Conservation (phyloP, 1,140 invertebrate species). For the Pseudomyrmex cubaensis region DNA sequence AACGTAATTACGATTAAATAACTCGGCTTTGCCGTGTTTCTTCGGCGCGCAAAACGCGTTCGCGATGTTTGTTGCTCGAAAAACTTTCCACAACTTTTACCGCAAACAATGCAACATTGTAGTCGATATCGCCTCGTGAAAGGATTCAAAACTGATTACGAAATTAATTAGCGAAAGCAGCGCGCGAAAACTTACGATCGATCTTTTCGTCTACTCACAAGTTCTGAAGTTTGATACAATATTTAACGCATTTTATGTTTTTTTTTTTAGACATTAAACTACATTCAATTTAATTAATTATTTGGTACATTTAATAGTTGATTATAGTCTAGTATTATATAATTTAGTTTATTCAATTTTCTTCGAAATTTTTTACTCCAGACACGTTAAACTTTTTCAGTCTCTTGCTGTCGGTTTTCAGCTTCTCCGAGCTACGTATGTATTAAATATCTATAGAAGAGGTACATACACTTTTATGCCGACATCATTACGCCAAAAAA, state of each 20-base stretch:
- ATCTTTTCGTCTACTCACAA: too few species aligned
- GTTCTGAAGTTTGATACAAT: too few species aligned
- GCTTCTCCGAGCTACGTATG: neutral
- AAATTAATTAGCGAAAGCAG: neutral
- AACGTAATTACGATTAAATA: constrained; percentile 43
- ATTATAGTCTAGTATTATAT: too few species aligned
- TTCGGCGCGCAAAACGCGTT: neutral
- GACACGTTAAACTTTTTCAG: neutral
- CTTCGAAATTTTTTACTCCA: neutral
- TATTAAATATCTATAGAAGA: neutral
- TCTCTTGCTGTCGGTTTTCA: neutral
- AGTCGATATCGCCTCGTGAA: neutral
- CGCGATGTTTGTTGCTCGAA: too few species aligned
- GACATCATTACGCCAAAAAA: constrained; percentile 55
- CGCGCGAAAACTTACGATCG: too few species aligned
- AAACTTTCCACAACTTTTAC: neutral
- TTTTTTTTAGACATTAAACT: too few species aligned
- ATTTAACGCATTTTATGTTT: too few species aligned
- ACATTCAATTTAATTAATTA: too few species aligned
- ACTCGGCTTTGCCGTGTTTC: neutral
- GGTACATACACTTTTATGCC: neutral
- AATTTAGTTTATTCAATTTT: neutral
- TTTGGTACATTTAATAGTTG: too few species aligned
- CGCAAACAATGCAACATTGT: neutral
- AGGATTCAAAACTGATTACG: neutral